These are phyloP conservation scores for Lophius americanus DNA, from an alignment of 2,797 vertebrate genomes.

Conservation along the genomic window DNA sequence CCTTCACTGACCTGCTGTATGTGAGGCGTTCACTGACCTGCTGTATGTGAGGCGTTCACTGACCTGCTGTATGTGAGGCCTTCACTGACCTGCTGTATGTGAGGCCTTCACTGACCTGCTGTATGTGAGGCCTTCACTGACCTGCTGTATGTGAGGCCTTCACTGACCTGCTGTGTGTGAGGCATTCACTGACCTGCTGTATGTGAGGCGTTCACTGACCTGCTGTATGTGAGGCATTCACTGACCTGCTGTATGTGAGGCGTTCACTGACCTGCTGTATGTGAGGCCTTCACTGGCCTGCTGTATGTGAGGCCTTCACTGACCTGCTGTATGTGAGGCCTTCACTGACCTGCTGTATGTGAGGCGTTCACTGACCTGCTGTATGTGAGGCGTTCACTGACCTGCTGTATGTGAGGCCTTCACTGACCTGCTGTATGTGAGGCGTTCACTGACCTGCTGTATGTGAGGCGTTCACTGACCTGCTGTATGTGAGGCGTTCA, in stretches of 20 bases:
- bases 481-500: not conserved
- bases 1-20: slow-evolving; percentile 42
- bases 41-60: too few species aligned
- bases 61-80: not conserved
- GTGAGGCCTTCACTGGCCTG: not conserved
- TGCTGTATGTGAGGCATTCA: not conserved
- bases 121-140: slow-evolving; percentile 29
- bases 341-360: not conserved
- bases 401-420: slow-evolving; percentile 35
- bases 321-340: not conserved
- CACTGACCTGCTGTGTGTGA: not conserved
- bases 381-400: slow-evolving; percentile 31
- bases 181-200: not conserved
- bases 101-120: slow-evolving; percentile 47
- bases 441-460: not conserved
- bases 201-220: not conserved
- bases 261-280: not conserved
- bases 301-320: not conserved
- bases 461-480: not conserved
- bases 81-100: too few species aligned
- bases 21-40: slow-evolving; percentile 29
- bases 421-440: slow-evolving; percentile 16
- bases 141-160: slow-evolving; percentile 3
- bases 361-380: not conserved
- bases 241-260: not conserved